phyloP scores from a whole-genome alignment of 2,888 invertebrate species.

The Brachylomia viminalis region DNA sequence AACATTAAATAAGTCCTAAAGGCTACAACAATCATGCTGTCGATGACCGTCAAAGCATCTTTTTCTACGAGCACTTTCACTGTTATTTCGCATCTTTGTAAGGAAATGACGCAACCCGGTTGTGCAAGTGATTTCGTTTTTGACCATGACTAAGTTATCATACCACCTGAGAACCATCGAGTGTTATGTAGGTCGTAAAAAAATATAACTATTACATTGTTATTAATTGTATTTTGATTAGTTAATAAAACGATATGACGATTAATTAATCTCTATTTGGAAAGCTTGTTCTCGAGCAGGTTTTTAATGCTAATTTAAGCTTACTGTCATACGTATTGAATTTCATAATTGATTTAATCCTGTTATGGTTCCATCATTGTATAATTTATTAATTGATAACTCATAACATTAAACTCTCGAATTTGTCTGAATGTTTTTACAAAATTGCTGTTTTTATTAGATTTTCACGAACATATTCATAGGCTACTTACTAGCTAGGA shows the following conservation, averaged over 20 bases:
- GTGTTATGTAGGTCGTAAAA: slow-evolving; percentile 29
- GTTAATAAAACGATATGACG: slow-evolving; percentile 4
- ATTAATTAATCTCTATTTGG: slow-evolving; percentile 37
- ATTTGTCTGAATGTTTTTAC: slow-evolving; percentile 22
- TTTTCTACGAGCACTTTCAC: slow-evolving; percentile 83
- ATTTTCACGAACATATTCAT: not conserved
- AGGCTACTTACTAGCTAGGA: not conserved
- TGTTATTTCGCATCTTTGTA: slow-evolving; percentile 79
- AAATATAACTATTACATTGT: slow-evolving; percentile 12
- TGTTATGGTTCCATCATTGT: slow-evolving; percentile 24
- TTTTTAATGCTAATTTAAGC: slow-evolving; percentile 41
- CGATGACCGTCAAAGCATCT: slow-evolving; percentile 76
- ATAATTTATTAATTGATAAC: slow-evolving; percentile 11
- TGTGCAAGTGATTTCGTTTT: slow-evolving; percentile 78
- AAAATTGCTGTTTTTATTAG: not conserved
- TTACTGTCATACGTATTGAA: slow-evolving; percentile 22
- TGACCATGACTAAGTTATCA: slow-evolving; percentile 58
- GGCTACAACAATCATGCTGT: slow-evolving; percentile 49
- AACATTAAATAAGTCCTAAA: slow-evolving; percentile 24
- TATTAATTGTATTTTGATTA: slow-evolving; percentile 29
- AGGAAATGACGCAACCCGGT: slow-evolving; percentile 77
- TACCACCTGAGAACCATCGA: slow-evolving; percentile 29
- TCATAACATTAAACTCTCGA: slow-evolving; percentile 10
- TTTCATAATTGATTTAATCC: slow-evolving; percentile 46
- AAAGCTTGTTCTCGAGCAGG: slow-evolving; percentile 40